Evolutionary conservation across 2,113 vertebrate species (phyloP).

Genomic region (Rhabdomys dilectus): DNA sequence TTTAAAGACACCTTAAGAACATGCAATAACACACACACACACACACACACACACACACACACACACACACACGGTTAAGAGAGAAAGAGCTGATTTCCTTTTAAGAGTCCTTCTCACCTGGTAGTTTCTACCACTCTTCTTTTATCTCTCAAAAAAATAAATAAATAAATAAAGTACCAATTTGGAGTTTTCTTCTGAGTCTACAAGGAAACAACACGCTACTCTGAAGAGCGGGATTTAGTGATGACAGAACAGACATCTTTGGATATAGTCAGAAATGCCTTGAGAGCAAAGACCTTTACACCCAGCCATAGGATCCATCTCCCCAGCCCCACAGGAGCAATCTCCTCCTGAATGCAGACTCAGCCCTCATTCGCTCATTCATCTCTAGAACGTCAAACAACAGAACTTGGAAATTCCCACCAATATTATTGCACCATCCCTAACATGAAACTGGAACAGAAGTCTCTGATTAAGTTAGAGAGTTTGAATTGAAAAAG

Average conservation of each 20-base stretch:
- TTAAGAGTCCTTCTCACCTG: background rate
- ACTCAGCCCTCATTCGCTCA: background rate
- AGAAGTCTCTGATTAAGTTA: background rate
- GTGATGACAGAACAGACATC: background rate
- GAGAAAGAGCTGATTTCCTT: background rate
- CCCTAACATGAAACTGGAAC: background rate
- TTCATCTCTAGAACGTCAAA: conserved; percentile 1
- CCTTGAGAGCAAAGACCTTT: background rate
- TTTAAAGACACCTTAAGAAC: conserved; percentile 6
- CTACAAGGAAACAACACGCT: background rate
- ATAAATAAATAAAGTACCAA: background rate
- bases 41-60: background rate
- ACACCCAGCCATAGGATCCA: background rate
- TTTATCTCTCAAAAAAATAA: background rate
- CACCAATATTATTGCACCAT: background rate
- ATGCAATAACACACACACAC: background rate
- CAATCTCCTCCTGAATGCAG: background rate
- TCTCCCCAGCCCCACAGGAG: background rate
- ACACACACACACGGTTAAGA: background rate
- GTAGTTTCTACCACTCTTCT: background rate
- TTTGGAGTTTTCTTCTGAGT: background rate
- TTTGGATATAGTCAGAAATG: background rate
- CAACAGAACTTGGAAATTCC: background rate
- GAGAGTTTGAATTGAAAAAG: conserved; percentile 33
- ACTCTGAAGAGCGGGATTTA: background rate